phyloP scores from a whole-genome alignment of 2,113 vertebrate genomes.

The Seriola quinqueradiata region DNA sequence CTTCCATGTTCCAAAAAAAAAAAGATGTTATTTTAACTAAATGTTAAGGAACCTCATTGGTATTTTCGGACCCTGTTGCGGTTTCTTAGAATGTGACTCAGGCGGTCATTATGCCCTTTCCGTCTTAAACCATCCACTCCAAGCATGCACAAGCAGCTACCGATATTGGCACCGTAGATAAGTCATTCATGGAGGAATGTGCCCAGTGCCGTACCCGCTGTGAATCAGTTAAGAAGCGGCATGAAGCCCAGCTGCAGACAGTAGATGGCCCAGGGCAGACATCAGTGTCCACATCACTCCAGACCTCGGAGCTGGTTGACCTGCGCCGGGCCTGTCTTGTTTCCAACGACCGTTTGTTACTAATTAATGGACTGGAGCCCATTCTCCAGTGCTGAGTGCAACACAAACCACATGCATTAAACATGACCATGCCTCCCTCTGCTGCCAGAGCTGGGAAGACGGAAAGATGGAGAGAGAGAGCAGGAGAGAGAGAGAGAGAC shows the following conservation, averaged over 20 bases:
- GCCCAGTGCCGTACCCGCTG: slow-evolving; percentile 7
- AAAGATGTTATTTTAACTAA: neutral
- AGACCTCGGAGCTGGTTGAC: slow-evolving; percentile 79
- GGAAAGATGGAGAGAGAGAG: slow-evolving; percentile 56
- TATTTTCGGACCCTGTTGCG: neutral
- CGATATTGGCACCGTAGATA: neutral
- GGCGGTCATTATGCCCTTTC: neutral
- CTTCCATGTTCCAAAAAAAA: neutral
- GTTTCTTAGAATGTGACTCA: neutral
- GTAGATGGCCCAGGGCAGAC: slow-evolving; percentile 66
- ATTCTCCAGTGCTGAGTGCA: slow-evolving; percentile 79
- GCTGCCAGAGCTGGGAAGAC: slow-evolving; percentile 65
- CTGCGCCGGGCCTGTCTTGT: slow-evolving; percentile 80
- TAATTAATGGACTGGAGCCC: slow-evolving; percentile 87
- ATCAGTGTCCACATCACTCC: slow-evolving; percentile 73
- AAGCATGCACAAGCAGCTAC: slow-evolving; percentile 21
- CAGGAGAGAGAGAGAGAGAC: neutral
- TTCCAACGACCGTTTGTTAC: slow-evolving; percentile 83
- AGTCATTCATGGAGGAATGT: slow-evolving; percentile 44
- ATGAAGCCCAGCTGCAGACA: slow-evolving; percentile 61
- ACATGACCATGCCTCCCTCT: slow-evolving; percentile 80
- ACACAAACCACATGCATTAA: slow-evolving; percentile 86
- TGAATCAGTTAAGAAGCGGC: slow-evolving; percentile 30
- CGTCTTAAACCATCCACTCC: neutral
- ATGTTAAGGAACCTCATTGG: neutral